Conservation (phyloP, 2,113 vertebrate genomes). For the Notechis scutatus region DNA sequence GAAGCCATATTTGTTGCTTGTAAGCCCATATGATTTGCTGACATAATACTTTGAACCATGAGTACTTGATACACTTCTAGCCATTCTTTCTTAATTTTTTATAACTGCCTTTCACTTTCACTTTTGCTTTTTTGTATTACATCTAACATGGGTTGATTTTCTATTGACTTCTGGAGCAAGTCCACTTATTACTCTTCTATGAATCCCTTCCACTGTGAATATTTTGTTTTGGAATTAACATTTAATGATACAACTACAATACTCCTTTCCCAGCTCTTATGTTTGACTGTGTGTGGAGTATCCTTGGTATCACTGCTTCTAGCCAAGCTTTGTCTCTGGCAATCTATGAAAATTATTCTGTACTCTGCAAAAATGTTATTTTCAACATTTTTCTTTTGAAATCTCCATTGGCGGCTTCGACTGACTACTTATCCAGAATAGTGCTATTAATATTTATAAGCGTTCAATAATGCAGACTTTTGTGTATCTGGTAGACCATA, state of each 20-base stretch:
- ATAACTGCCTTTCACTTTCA: neutral
- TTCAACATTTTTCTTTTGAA: neutral
- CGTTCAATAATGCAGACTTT: constrained; percentile 38
- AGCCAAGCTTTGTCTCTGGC: neutral
- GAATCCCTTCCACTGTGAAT: neutral
- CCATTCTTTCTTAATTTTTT: neutral
- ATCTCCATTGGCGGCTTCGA: neutral
- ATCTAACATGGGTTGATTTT: neutral
- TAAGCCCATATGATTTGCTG: neutral
- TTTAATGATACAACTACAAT: neutral
- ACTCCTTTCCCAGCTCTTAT: neutral
- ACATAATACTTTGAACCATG: neutral
- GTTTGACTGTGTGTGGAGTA: neutral
- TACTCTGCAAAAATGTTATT: neutral
- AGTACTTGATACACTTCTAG: neutral
- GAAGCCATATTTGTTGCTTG: neutral
- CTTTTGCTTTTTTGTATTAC: neutral
- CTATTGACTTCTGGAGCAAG: neutral
- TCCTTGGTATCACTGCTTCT: neutral
- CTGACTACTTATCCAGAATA: constrained; percentile 13
- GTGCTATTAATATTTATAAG: constrained; percentile 60
- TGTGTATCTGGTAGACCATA: constrained; percentile 53
- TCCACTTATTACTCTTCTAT: neutral
- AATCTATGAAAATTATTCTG: neutral
- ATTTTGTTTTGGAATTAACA: neutral